Percentiles rank a stretch among this genome's conserved stretches.
These are phyloP conservation scores for Metaphire vulgaris DNA, from an alignment of 1,140 invertebrate genomes.

Conservation along the genomic window DNA sequence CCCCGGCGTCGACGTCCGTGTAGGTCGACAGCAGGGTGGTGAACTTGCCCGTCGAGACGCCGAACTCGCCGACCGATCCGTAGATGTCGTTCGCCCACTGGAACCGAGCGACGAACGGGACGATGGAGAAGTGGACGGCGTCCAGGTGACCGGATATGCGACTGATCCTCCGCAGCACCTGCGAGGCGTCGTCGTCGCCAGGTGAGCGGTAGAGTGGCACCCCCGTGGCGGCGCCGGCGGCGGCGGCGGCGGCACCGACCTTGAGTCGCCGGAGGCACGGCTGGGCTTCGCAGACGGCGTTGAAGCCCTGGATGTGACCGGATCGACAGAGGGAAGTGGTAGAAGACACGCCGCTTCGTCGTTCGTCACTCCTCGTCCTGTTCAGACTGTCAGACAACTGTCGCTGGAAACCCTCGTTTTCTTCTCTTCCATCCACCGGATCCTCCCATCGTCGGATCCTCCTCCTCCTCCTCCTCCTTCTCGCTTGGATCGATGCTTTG, in stretches of 20 bases:
- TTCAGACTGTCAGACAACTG: no score
- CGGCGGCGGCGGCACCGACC: background rate
- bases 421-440: no score
- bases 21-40: slow-evolving; percentile 9
- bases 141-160: slow-evolving; percentile 11
- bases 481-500: no score
- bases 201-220: background rate
- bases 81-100: slow-evolving; percentile 4
- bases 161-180: background rate
- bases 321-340: background rate
- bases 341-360: no score
- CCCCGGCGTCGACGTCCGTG: slow-evolving; percentile 11
- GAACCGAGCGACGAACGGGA: slow-evolving; percentile 10
- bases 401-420: no score
- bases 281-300: slow-evolving; percentile 7
- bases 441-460: no score
- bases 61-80: slow-evolving; percentile 14
- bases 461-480: no score
- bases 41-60: slow-evolving; percentile 2
- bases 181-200: no score
- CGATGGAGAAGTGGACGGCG: background rate
- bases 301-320: slow-evolving; percentile 15
- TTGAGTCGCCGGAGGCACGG: slow-evolving; percentile 1
- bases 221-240: background rate
- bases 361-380: background rate